Evolutionary conservation across 2,797 vertebrate species (phyloP).

Genomic region (Jordanella pulchra): DNA sequence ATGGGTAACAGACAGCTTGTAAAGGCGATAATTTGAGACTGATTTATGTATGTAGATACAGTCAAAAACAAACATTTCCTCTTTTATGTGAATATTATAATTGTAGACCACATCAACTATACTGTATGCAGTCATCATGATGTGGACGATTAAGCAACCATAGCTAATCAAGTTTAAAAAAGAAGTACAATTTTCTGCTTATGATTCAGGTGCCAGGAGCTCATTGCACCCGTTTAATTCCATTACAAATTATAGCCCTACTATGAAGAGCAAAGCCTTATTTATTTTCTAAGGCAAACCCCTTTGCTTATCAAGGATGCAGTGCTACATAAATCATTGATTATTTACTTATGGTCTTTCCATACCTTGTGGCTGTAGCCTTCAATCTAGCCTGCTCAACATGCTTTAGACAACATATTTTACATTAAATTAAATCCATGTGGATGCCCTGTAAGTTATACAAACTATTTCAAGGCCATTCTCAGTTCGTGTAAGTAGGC

Average conservation of each 20-base stretch:
- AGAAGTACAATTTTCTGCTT: not conserved
- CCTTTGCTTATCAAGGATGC: not conserved
- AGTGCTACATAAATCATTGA: not conserved
- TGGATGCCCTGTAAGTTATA: not conserved
- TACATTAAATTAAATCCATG: not conserved
- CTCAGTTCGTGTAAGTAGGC: too few species aligned
- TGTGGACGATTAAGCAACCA: constrained; percentile 7
- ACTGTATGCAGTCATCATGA: not conserved
- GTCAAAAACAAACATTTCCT: constrained; percentile 1
- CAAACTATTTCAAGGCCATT: not conserved
- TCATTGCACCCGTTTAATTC: not conserved
- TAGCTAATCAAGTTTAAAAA: not conserved
- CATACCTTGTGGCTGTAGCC: not conserved
- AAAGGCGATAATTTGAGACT: not conserved
- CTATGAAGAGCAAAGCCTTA: not conserved
- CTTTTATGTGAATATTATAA: not conserved
- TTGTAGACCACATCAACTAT: not conserved
- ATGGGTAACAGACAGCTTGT: not conserved
- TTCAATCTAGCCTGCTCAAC: not conserved
- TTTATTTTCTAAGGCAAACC: constrained; percentile 1
- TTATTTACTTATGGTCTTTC: not conserved
- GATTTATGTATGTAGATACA: not conserved
- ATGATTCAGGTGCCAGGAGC: not conserved
- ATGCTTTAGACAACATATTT: constrained; percentile 1
- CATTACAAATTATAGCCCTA: not conserved